These are phyloP conservation scores for Coelinius sp. DNA, from an alignment of 2,888 invertebrate genomes.

Conservation along the genomic window DNA sequence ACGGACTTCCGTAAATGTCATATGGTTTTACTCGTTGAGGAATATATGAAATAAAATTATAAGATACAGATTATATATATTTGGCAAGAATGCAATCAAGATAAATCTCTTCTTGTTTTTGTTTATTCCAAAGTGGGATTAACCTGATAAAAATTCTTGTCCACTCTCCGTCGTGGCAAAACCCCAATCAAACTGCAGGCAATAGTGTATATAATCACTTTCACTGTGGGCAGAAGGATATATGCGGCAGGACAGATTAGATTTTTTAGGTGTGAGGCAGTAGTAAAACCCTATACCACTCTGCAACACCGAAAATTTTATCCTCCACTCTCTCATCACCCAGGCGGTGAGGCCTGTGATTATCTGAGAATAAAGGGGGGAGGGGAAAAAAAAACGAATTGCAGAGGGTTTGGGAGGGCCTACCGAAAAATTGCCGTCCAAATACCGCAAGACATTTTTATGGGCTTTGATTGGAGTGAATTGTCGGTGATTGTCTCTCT, in stretches of 20 bases:
- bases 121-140: conserved; percentile 23
- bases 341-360: conserved; percentile 42
- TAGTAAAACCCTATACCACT: conserved; percentile 18
- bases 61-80: neutral
- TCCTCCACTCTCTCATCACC: conserved; percentile 31
- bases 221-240: conserved; percentile 1
- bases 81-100: conserved; percentile 1
- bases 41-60: no score
- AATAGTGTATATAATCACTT: conserved; percentile 60
- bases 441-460: conserved; percentile 60
- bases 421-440: conserved; percentile 66
- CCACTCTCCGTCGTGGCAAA: conserved; percentile 49
- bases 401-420: conserved; percentile 44
- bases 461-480: conserved; percentile 54
- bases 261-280: conserved; percentile 14
- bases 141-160: conserved; percentile 56
- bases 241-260: neutral
- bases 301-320: conserved; percentile 29
- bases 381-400: conserved; percentile 26
- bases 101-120: conserved; percentile 21
- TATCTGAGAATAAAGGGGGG: conserved; percentile 44
- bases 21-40: no score
- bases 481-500: neutral
- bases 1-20: neutral
- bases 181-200: conserved; percentile 55